Evolutionary conservation across 1,140 invertebrate species (phyloP).

Genomic region (Drosophila santomea): DNA sequence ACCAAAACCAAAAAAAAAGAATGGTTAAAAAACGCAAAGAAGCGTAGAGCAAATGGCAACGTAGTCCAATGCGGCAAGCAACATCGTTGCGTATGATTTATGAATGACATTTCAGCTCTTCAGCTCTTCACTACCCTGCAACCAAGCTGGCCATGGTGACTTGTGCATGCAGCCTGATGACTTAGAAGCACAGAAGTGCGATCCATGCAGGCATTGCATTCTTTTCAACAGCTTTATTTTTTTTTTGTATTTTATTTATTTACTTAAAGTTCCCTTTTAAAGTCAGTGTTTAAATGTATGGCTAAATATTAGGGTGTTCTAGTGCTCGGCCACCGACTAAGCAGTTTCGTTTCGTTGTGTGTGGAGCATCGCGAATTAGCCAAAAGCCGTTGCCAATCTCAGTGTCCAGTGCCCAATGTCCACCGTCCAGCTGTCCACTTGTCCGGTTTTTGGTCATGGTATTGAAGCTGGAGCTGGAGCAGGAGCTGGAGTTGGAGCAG

Average conservation of each 20-base stretch:
- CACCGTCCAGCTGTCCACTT: slow-evolving; percentile 21
- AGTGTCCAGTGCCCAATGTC: slow-evolving; percentile 6
- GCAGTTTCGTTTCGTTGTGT: slow-evolving; percentile 15
- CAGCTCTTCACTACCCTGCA: slow-evolving; percentile 47
- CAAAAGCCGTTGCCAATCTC: slow-evolving; percentile 67
- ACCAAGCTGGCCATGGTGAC: background rate
- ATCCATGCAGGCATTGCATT: too few relatives aligned
- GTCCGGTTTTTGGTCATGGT: slow-evolving; percentile 23
- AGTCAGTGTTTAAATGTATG: too few relatives aligned
- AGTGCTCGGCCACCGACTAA: background rate
- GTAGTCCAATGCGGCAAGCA: slow-evolving; percentile 56
- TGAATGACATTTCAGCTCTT: slow-evolving; percentile 80
- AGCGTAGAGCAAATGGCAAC: slow-evolving; percentile 59
- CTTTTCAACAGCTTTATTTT: background rate
- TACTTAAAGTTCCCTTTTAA: too few relatives aligned
- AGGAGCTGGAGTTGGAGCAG: background rate
- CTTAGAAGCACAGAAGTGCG: background rate
- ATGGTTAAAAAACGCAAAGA: slow-evolving; percentile 25
- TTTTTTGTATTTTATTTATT: too few relatives aligned
- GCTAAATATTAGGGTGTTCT: background rate
- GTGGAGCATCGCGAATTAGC: slow-evolving; percentile 70
- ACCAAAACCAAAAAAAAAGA: slow-evolving; percentile 5
- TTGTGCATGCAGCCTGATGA: background rate
- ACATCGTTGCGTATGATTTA: slow-evolving; percentile 81
- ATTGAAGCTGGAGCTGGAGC: slow-evolving; percentile 20